phyloP scores from a whole-genome alignment of 2,797 vertebrate genomes.

The Trachops cirrhosus region DNA sequence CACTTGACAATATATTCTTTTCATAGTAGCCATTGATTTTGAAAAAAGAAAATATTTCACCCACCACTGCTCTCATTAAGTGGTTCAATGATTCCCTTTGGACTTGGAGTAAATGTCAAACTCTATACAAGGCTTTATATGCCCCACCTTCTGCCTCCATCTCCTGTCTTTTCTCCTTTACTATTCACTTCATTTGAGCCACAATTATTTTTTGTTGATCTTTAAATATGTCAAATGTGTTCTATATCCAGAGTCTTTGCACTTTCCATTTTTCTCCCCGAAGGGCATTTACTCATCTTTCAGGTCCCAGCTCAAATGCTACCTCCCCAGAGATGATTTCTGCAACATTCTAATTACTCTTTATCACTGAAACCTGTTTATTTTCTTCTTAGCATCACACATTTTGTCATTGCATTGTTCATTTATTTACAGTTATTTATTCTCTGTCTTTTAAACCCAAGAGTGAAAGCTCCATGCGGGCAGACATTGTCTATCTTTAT shows the following conservation, averaged over 20 bases:
- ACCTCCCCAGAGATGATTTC: not conserved
- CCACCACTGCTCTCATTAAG: not conserved
- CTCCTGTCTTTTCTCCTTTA: not conserved
- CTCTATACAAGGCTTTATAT: not conserved
- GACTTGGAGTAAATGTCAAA: not conserved
- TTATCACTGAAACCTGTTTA: not conserved
- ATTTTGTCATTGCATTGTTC: not conserved
- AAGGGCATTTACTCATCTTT: not conserved
- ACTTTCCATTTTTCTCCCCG: not conserved
- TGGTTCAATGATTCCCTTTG: not conserved
- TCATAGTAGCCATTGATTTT: not conserved
- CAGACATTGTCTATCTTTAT: not conserved
- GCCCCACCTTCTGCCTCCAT: not conserved
- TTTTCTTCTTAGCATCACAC: not conserved
- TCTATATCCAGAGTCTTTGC: not conserved
- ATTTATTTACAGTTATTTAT: not conserved
- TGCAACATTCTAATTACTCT: not conserved
- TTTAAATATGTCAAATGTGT: not conserved
- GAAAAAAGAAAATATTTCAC: not conserved
- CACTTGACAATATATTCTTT: not conserved
- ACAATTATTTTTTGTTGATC: not conserved
- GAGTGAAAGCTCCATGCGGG: not conserved
- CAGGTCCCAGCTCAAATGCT: not conserved
- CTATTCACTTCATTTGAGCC: not conserved
- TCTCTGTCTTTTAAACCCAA: not conserved